Base-by-base conservation (phyloP, 1,140 invertebrate species). In the Aphaenogaster ashmeadi region DNA sequence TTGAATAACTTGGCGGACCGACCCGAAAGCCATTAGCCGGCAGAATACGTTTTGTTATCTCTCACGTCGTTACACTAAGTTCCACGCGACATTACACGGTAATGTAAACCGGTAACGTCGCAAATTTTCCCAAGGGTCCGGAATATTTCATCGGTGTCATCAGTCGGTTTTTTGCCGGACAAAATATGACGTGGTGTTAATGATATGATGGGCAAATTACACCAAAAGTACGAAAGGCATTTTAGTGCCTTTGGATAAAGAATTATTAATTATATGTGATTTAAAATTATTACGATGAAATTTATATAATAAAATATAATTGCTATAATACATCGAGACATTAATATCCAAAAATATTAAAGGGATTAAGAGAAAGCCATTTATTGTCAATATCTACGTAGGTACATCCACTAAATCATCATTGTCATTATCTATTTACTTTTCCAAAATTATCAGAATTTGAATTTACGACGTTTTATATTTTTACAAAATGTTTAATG, bases 41-140 rank as follows among this genome's bases (percentile, higher is more conserved):
- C 54, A 11, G 41, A 33, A 36, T 58, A 58, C 77, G 67, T 84
- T 84, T 84, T 84, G 54, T 84, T 75, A 50, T 83, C 67, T 67
- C 78, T 75, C 69, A 60, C 54, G 41, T 60, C 41, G 66, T 60
- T 60, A 50, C 41, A 54, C 52, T 33, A 58, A 83, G 80, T 83
- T 74, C 11, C 27, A 38, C 41, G 54, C 27, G 67, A 83, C 38
- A 58, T 58, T 60, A 74, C 50, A 56, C 9, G 79, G 4, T 44
- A 41, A 72, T 47, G 41, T 58, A 47, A 83, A 33, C 52, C 38
- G 21, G 67, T 44, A 41, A 58, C 36, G 6, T 56, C n/a, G 38
- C 50, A 83, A 72, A 83, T 72, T 83, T 83, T 58, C 66, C 67
- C n/a, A 36, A 74, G 69, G 58, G 67, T 33, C 67, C 27, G 27